Conservation (phyloP, 2,797 vertebrate species). For the Falco biarmicus region DNA sequence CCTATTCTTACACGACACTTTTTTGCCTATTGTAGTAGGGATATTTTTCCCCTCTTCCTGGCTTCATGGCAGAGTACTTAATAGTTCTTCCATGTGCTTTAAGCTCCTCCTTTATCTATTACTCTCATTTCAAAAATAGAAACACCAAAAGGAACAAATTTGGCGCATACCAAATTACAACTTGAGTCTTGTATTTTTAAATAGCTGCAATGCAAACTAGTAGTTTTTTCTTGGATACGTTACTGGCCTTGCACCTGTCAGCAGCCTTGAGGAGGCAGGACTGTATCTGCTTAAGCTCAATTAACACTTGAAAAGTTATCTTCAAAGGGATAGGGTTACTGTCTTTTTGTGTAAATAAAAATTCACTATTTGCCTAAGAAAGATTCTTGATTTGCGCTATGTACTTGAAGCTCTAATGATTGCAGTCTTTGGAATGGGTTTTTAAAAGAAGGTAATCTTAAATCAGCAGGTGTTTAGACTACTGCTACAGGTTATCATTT, state of each 20-base stretch:
- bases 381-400: not conserved
- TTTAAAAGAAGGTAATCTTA: not conserved
- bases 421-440: not conserved
- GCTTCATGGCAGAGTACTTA: not conserved
- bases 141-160: not conserved
- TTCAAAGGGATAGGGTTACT: conserved; percentile 18
- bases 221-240: not conserved
- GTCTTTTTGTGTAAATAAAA: not conserved
- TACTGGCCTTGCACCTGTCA: conserved; percentile 54
- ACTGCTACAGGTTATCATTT: not conserved
- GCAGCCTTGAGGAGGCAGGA: not conserved
- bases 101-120: not conserved
- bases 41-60: not conserved
- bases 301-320: conserved; percentile 50
- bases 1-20: not conserved
- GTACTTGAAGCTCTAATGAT: not conserved
- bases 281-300: conserved; percentile 52
- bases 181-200: not conserved
- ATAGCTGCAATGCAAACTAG: conserved; percentile 5
- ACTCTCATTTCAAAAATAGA: not conserved
- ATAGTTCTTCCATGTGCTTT: not conserved
- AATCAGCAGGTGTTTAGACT: not conserved
- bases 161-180: not conserved
- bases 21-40: not conserved
- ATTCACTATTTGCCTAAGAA: not conserved